Percentiles rank a stretch among this genome's conserved stretches.
phyloP scores from a whole-genome alignment of 1,140 invertebrate species.

The Habropoda laboriosa region DNA sequence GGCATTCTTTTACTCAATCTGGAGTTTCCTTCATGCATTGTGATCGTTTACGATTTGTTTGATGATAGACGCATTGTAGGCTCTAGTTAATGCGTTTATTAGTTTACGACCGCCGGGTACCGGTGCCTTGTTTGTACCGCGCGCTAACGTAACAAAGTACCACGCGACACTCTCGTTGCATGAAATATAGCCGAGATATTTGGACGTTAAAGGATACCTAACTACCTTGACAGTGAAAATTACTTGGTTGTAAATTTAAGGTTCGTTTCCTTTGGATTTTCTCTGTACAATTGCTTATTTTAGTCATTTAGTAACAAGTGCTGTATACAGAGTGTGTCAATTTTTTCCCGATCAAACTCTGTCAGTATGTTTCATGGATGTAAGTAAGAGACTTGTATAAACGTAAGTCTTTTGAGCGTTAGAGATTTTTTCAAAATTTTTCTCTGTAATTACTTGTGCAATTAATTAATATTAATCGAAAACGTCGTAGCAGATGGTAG shows the following conservation, averaged over 20 bases:
- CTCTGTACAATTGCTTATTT: neutral
- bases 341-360: no score
- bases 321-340: no score
- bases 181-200: conserved; percentile 37
- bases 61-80: conserved; percentile 63
- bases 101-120: conserved; percentile 26
- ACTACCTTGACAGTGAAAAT: neutral
- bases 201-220: neutral
- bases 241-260: neutral
- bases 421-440: no score
- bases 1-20: conserved; percentile 20
- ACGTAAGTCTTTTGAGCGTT: no score
- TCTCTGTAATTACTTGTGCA: no score
- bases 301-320: no score
- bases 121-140: neutral
- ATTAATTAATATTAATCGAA: no score
- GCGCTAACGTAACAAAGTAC: conserved; percentile 61
- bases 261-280: neutral
- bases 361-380: no score
- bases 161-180: conserved; percentile 64
- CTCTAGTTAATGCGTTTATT: conserved; percentile 75
- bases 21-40: conserved; percentile 60
- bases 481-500: no score
- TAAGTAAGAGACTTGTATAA: no score
- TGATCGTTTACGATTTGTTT: conserved; percentile 76